These are phyloP conservation scores for Cephus cinctus DNA, from an alignment of 1,140 invertebrate genomes.

Conservation along the genomic window DNA sequence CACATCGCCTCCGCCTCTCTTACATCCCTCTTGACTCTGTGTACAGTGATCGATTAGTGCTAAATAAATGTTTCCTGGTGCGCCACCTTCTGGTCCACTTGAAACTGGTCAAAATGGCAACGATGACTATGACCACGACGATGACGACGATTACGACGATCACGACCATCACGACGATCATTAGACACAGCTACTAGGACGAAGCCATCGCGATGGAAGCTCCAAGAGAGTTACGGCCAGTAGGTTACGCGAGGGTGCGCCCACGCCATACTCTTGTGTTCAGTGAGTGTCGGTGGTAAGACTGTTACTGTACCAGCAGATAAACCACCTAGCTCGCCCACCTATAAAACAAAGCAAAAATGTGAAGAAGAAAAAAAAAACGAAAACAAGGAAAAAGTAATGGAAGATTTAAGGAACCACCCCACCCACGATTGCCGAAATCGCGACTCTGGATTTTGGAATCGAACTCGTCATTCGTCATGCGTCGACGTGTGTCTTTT, in stretches of 20 bases:
- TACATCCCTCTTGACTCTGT: slow-evolving; percentile 54
- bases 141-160: too few species aligned
- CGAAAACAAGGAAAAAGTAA: background rate
- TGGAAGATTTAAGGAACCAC: slow-evolving; percentile 4
- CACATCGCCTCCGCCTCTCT: slow-evolving; percentile 50
- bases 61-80: slow-evolving; percentile 57
- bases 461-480: too few species aligned
- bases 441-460: too few species aligned
- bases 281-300: slow-evolving; percentile 27
- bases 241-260: slow-evolving; percentile 2
- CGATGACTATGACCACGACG: background rate
- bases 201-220: too few species aligned
- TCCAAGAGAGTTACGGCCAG: too few species aligned
- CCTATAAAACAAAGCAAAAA: background rate
- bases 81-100: slow-evolving; percentile 41
- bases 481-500: too few species aligned
- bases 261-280: slow-evolving; percentile 34
- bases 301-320: background rate
- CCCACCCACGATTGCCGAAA: slow-evolving; percentile 5
- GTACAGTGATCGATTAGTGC: slow-evolving; percentile 52
- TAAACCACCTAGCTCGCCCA: background rate
- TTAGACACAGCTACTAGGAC: too few species aligned
- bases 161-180: too few species aligned
- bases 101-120: background rate
- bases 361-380: background rate